These are phyloP conservation scores for Cervus canadensis DNA, from an alignment of 2,113 vertebrate species.

Conservation along the genomic window DNA sequence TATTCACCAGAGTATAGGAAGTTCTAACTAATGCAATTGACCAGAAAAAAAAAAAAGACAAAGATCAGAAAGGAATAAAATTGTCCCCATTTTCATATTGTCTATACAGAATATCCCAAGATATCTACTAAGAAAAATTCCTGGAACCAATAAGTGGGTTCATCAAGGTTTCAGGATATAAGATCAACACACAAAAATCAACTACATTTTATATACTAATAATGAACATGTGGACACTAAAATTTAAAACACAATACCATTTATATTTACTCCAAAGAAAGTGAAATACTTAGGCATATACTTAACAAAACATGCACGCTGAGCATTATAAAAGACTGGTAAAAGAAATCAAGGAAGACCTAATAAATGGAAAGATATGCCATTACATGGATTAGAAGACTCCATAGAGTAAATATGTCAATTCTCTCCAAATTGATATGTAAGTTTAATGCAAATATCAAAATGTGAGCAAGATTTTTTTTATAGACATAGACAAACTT, in stretches of 20 bases:
- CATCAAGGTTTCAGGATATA: not conserved
- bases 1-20: not conserved
- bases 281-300: not conserved
- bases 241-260: not conserved
- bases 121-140: not conserved
- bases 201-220: not conserved
- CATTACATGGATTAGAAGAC: not conserved
- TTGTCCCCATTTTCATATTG: not conserved
- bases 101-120: not conserved
- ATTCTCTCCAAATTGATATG: not conserved
- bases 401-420: not conserved
- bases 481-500: not conserved
- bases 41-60: not conserved
- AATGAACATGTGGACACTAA: not conserved
- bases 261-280: not conserved
- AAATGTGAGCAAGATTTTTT: constrained; percentile 13
- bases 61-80: not conserved
- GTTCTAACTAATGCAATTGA: not conserved
- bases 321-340: not conserved
- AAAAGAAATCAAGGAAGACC: not conserved
- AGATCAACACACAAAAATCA: not conserved
- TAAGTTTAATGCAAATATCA: not conserved
- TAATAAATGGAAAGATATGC: not conserved
- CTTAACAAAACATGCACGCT: not conserved
- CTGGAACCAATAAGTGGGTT: not conserved